Evolutionary conservation across 2,888 invertebrate genomes (phyloP).

Genomic region (Leucozona laternaria): DNA sequence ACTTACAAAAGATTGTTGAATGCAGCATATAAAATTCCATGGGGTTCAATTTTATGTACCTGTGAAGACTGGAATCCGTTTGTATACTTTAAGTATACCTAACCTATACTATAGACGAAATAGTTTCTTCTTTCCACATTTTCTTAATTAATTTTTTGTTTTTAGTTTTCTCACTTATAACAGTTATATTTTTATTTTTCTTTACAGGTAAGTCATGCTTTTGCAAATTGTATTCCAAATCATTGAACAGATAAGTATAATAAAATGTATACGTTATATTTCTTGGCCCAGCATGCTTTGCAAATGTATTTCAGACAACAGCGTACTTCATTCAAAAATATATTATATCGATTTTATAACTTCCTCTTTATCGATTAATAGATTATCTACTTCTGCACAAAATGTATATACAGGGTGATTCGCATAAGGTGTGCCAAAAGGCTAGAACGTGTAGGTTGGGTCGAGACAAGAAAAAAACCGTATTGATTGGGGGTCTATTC

Average conservation of each 20-base stretch:
- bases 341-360: slow-evolving; percentile 32
- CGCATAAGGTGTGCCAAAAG: no score
- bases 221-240: not conserved
- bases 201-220: not conserved
- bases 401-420: no score
- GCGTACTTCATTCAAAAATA: not conserved
- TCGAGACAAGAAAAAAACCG: no score
- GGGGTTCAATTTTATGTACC: slow-evolving; percentile 18
- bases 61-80: slow-evolving; percentile 28
- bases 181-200: not conserved
- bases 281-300: no score
- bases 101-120: not conserved
- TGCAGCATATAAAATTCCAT: slow-evolving; percentile 20
- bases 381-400: not conserved
- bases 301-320: not conserved
- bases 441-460: no score
- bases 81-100: slow-evolving; percentile 14
- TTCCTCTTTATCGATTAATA: slow-evolving; percentile 3
- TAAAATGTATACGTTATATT: not conserved
- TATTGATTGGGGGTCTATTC: no score
- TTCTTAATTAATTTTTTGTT: slow-evolving; percentile 6
- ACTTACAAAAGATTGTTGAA: slow-evolving; percentile 36
- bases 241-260: not conserved
- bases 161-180: not conserved
- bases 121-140: slow-evolving; percentile 14